Evolutionary conservation across 2,113 vertebrate genomes (phyloP), one percentile per base, ranked within the genome.

Genomic region (Neofelis nebulosa): DNA sequence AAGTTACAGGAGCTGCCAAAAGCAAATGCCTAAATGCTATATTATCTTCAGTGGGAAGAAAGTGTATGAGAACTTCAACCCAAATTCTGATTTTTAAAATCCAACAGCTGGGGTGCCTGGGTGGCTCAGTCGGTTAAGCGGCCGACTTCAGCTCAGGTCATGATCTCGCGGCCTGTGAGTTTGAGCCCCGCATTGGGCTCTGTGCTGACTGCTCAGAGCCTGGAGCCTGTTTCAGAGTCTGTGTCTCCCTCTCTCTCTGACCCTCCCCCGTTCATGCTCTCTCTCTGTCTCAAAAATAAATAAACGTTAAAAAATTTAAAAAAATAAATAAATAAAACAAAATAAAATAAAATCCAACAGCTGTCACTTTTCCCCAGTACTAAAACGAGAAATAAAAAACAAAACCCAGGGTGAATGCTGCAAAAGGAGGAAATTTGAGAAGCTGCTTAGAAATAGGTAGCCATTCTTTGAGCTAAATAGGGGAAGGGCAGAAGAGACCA

Each of bases 61-160:
- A 94, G 57, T 95, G 97, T 97, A 97, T 98, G 97, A 98, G 96
- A 98, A 98, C 96, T 97, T 98, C 85, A 95, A 83, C 92, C 96
- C 68, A 95, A 95, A 89, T 98, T 98, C 52, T 97, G 98, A 96
- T 98, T 97, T 98, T 96, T 98, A 98, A 97, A 98, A 97, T 97
- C 89, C 95, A 98, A 97, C 97, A 92, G 91, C 97, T 97, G 89
- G 38, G 38, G 38, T 1, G 38, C 38, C 38, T 38, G 38, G 38
- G 38, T 38, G 38, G 38, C 38, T 38, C 4, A 4, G 38, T 38
- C 38, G 38, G 38, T 38, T 38, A 38, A 38, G 38, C 38, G 4
- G 1, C 38, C 38, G 38, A 38, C 38, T 38, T 38, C 38, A 38
- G 38, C 38, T 38, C 38, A 38, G 38, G 1, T 38, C 38, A 38